phyloP scores from a whole-genome alignment of 2,888 invertebrate species.

The Osmoderma eremita region DNA sequence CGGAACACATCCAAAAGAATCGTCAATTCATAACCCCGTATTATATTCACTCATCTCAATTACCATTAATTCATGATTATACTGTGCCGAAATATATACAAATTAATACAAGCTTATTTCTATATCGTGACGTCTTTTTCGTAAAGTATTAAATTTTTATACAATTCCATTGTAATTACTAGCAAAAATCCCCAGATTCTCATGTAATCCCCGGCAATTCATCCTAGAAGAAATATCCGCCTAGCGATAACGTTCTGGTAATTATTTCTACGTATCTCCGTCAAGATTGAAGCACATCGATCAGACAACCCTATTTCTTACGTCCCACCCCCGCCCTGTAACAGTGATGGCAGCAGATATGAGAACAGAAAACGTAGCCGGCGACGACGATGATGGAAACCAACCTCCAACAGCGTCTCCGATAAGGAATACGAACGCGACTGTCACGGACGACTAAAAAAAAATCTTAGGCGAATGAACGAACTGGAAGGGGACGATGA shows the following conservation, averaged over 20 bases:
- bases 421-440: constrained; percentile 59
- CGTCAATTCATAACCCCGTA: no score
- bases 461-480: constrained; percentile 54
- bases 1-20: no score
- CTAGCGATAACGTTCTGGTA: constrained; percentile 9
- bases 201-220: not conserved
- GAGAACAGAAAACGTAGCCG: constrained; percentile 1
- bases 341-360: constrained; percentile 20
- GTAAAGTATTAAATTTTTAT: no score
- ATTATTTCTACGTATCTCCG: constrained; percentile 28
- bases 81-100: no score
- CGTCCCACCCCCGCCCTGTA: not conserved
- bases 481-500: constrained; percentile 17
- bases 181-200: no score
- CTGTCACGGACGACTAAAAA: constrained; percentile 47
- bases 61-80: no score
- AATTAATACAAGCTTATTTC: no score
- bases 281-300: constrained; percentile 58
- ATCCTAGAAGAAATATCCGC: not conserved
- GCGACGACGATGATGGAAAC: constrained; percentile 61
- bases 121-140: no score
- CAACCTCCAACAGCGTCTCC: constrained; percentile 63
- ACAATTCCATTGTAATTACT: no score
- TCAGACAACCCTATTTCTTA: constrained; percentile 49
- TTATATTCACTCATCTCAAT: no score